Conservation (phyloP, 2,888 invertebrate genomes). For the Hoplodrina blanda region DNA sequence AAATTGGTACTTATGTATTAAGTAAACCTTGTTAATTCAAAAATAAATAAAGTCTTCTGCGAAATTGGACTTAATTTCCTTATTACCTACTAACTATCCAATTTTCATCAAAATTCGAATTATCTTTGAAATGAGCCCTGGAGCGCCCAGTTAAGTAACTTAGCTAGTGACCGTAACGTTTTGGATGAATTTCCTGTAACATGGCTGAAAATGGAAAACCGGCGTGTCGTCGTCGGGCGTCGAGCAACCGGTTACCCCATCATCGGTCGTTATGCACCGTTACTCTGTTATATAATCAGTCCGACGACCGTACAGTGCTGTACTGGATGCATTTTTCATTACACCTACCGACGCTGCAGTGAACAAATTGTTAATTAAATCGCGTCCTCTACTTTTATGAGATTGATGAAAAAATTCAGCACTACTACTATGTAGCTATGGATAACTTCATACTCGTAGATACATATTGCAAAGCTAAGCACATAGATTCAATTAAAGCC, state of each 20-base stretch:
- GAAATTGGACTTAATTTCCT: conserved; percentile 20
- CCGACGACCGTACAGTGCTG: conserved; percentile 51
- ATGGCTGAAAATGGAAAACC: conserved; percentile 67
- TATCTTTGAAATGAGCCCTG: conserved; percentile 30
- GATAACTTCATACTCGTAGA: not conserved
- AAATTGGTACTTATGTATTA: not conserved
- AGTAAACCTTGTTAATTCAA: conserved; percentile 6
- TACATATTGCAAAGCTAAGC: not conserved
- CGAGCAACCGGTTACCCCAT: conserved; percentile 51
- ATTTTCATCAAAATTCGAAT: conserved; percentile 31
- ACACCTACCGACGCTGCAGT: conserved; percentile 30
- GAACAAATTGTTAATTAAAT: conserved; percentile 55
- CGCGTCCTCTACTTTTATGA: conserved; percentile 27
- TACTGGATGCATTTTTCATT: conserved; percentile 56
- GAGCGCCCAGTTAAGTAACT: conserved; percentile 33
- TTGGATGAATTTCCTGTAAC: conserved; percentile 33
- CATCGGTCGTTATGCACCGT: conserved; percentile 63
- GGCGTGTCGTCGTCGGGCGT: conserved; percentile 48
- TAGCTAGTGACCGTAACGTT: conserved; percentile 54
- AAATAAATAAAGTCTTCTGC: conserved; percentile 8
- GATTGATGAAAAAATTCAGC: conserved; percentile 10
- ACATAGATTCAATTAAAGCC: not conserved
- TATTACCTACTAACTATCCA: conserved; percentile 12
- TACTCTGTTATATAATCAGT: conserved; percentile 72
- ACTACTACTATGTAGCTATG: too few relatives aligned